Evolutionary conservation across 2,113 vertebrate species (phyloP).

Genomic region (Hemichromis elongatus): DNA sequence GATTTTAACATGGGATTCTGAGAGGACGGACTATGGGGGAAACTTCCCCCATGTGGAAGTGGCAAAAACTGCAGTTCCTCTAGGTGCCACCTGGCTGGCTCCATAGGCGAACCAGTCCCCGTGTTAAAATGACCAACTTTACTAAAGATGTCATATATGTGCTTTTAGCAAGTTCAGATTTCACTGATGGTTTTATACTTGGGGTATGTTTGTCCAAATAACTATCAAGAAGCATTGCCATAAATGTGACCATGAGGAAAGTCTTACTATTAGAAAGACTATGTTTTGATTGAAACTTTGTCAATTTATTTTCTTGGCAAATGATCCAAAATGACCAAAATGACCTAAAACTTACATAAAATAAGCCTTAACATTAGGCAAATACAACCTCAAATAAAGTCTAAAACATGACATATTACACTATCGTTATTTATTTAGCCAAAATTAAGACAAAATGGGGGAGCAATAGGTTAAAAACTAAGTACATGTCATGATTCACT

Average conservation of each 20-base stretch:
- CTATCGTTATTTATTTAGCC: background rate
- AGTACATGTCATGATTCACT: background rate
- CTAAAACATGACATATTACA: background rate
- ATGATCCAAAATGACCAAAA: background rate
- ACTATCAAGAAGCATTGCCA: background rate
- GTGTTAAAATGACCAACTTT: background rate
- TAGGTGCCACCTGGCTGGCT: background rate
- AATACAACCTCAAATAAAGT: background rate
- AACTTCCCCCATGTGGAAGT: background rate
- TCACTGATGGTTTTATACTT: background rate
- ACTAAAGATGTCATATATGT: background rate
- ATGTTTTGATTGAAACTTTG: background rate
- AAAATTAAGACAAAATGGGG: background rate
- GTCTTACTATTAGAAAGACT: background rate
- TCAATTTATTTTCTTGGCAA: background rate
- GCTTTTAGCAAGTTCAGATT: background rate
- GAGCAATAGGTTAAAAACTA: background rate
- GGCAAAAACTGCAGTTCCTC: background rate
- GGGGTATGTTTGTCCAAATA: background rate
- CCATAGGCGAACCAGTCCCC: background rate
- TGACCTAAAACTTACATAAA: background rate
- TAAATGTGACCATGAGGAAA: background rate
- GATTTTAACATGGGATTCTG: background rate
- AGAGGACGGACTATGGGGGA: accelerated
- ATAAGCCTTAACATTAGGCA: background rate